Base-by-base conservation (phyloP, 2,797 vertebrate genomes). In the Microcaecilia unicolor region DNA sequence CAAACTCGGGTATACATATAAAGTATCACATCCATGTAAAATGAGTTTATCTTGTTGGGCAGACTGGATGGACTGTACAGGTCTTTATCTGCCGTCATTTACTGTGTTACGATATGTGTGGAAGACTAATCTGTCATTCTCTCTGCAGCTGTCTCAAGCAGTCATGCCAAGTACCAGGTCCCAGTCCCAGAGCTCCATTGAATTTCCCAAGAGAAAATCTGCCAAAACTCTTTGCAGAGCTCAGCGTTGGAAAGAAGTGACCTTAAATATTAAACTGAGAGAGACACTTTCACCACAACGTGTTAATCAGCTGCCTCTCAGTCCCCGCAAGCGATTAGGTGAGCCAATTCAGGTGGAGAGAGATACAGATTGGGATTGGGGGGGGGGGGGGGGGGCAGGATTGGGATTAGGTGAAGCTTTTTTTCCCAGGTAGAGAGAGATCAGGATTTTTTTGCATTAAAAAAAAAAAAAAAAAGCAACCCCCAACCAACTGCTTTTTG, bases 311-410 rank as follows among this genome's bases (percentile, higher is more conserved):
- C 67, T 88, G n/a, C 93, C 91, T 1, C 76, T 98, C 28, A 97
- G 93, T 42, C 92, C 94, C 15, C 65, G 89, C 3, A 97, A 98
- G 41, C 92, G 94, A 14, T 80, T 89, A 31, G 90, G 94, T 97
- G 41, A 73, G 72, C 4, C 10, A 4, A n/a, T n/a, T n/a, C n/a
- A n/a, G n/a, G 6, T 26, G 6, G 14, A n/a, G 24, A 9, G 24
- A n/a, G n/a, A n/a, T n/a, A n/a, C n/a, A n/a, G n/a, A n/a, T n/a
- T 24, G 22, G 22, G 9, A 9, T 9, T 24, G 9, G 22, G 3
- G 22, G 9, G 9, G 10, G 9, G 9, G 10, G 9, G 24, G 22
- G n/a, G n/a, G 9, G n/a, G 22, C 24, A n/a, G n/a, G n/a, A n/a
- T n/a, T n/a, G n/a, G n/a, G n/a, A n/a, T n/a, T n/a, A n/a, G n/a